A percentile compares a stretch with the other conserved stretches of the same genome.
These are phyloP conservation scores for Boloria euphrosyne DNA, from an alignment of 2,888 invertebrate genomes.

Conservation along the genomic window DNA sequence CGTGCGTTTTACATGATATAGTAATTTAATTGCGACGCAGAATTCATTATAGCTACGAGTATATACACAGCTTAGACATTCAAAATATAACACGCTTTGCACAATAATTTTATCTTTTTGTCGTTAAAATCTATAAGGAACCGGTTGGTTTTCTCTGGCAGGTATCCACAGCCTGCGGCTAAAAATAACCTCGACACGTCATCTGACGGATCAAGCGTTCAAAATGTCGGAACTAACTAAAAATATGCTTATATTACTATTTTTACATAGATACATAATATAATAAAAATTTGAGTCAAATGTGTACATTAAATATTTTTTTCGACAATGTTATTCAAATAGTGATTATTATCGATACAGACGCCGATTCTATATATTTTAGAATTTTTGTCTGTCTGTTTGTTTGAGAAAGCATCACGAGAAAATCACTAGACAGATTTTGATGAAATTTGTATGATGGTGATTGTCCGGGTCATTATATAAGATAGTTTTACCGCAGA, in stretches of 20 bases:
- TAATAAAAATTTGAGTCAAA: neutral
- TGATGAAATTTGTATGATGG: too few species aligned
- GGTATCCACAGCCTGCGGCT: conserved; percentile 30
- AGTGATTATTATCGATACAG: too few species aligned
- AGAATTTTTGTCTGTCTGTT: too few species aligned
- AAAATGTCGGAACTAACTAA: conserved; percentile 18
- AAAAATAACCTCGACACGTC: conserved; percentile 40
- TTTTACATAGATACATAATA: neutral
- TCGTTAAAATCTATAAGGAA: conserved; percentile 26
- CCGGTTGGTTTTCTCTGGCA: conserved; percentile 38
- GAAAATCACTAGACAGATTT: too few species aligned
- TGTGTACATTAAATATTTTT: too few species aligned
- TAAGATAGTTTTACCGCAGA: too few species aligned
- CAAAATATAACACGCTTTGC: conserved; percentile 2
- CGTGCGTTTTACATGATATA: too few species aligned
- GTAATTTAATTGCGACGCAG: too few species aligned
- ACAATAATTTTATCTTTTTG: conserved; percentile 29
- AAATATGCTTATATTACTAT: neutral
- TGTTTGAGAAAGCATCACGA: too few species aligned
- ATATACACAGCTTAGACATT: neutral
- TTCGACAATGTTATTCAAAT: too few species aligned
- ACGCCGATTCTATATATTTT: too few species aligned
- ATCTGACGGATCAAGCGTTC: conserved; percentile 29
- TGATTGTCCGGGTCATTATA: too few species aligned
- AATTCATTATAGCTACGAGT: neutral